Evolutionary conservation across 1,140 invertebrate species (phyloP).

Genomic region (Caenorhabditis briggsae): DNA sequence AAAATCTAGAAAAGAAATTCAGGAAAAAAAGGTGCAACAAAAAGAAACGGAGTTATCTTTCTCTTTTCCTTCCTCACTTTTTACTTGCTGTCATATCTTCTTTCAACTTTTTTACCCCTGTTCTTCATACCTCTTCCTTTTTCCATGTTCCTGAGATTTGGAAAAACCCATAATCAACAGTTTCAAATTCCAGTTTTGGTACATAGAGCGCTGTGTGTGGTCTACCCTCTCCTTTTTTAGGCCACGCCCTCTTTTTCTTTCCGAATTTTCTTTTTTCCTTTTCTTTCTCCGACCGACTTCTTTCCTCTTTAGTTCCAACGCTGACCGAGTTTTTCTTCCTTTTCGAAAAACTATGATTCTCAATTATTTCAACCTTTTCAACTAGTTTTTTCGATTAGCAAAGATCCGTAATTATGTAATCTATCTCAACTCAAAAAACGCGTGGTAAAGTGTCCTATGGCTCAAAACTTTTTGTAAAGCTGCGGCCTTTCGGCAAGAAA

Average conservation of each 20-base stretch:
- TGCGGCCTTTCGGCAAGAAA: constrained; percentile 30
- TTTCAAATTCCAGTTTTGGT: not conserved
- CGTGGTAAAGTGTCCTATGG: not conserved
- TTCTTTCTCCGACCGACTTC: not conserved
- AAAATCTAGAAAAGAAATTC: not conserved
- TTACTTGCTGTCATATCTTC: constrained; percentile 17
- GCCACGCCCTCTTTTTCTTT: constrained; percentile 2
- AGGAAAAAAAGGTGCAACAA: constrained; percentile 45
- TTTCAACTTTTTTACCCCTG: constrained; percentile 16
- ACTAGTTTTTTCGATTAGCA: not conserved
- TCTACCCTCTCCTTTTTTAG: not conserved
- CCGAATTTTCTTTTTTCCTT: not conserved
- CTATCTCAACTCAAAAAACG: not conserved
- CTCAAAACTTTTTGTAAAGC: constrained; percentile 46
- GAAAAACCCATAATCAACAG: not conserved
- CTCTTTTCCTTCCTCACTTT: not conserved
- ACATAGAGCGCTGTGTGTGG: not conserved
- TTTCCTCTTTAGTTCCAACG: not conserved
- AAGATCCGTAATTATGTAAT: no score
- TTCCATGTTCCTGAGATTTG: not conserved
- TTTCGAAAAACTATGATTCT: not conserved
- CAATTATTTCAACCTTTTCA: not conserved
- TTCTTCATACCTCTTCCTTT: not conserved
- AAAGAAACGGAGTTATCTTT: not conserved
- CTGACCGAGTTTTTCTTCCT: not conserved